Percentiles rank a stretch among this genome's conserved stretches.
phyloP scores from a whole-genome alignment of 2,113 vertebrate genomes.

The Ammodytes dubius region DNA sequence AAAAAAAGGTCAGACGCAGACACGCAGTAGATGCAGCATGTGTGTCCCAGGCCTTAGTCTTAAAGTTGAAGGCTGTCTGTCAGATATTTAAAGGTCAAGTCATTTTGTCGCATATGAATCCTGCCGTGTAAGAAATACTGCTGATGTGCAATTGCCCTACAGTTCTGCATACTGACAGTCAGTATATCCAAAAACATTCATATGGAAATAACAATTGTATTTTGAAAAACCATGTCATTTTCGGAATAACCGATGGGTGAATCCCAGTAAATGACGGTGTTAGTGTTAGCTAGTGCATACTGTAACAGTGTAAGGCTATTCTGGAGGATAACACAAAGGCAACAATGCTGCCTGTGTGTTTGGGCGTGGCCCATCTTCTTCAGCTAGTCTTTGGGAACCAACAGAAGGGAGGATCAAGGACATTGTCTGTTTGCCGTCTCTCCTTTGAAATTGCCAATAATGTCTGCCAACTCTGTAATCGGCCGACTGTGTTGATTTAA shows the following conservation, averaged over 20 bases:
- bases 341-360: slow-evolving; percentile 48
- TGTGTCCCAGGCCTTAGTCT: too few relatives aligned
- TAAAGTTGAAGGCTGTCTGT: too few relatives aligned
- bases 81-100: too few relatives aligned
- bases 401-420: slow-evolving; percentile 63
- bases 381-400: slow-evolving; percentile 16
- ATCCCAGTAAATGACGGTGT: background rate
- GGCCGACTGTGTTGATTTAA: slow-evolving; percentile 28
- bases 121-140: background rate
- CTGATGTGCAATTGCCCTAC: background rate
- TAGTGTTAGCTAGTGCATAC: background rate
- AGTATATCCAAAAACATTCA: background rate
- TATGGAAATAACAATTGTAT: background rate
- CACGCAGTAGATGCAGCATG: too few relatives aligned
- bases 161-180: background rate
- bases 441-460: slow-evolving; percentile 8
- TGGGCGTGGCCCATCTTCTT: slow-evolving; percentile 46
- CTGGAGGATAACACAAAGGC: slow-evolving; percentile 38
- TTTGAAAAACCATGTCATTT: background rate
- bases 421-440: slow-evolving; percentile 34
- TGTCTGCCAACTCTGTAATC: slow-evolving; percentile 44
- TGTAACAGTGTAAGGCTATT: slow-evolving; percentile 1
- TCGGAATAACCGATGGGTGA: background rate
- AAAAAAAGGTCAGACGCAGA: too few relatives aligned
- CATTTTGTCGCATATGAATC: too few relatives aligned